Percentiles rank a stretch among this genome's conserved stretches.
phyloP scores from a whole-genome alignment of 2,113 vertebrate genomes.

The Dunckerocampus dactyliophorus region DNA sequence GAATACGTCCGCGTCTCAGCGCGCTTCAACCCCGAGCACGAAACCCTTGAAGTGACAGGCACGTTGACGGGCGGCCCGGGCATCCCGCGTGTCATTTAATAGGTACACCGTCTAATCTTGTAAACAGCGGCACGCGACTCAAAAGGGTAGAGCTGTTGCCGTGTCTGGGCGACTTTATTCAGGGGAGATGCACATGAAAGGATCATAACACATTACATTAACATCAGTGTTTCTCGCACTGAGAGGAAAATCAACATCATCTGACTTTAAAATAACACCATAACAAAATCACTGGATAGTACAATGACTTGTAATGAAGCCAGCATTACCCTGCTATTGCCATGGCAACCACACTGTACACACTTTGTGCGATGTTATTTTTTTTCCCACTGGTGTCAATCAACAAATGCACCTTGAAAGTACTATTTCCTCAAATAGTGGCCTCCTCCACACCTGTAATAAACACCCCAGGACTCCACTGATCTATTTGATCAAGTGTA shows the following conservation, averaged over 20 bases:
- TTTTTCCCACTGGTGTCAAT: not conserved
- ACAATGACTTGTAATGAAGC: not conserved
- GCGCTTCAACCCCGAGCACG: not conserved
- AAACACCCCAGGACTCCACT: not conserved
- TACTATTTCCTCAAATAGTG: not conserved
- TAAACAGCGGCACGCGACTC: constrained; percentile 8
- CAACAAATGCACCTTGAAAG: not conserved
- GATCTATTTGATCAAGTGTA: too few species aligned
- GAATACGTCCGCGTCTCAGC: not conserved
- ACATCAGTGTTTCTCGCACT: not conserved
- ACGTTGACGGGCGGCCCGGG: constrained; percentile 8
- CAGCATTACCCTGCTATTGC: not conserved
- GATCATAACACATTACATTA: not conserved
- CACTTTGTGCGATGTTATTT: not conserved
- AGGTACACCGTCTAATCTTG: constrained; percentile 4
- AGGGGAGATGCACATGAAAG: not conserved
- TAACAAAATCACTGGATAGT: not conserved
- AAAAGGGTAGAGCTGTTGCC: not conserved
- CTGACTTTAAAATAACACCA: constrained; percentile 5
- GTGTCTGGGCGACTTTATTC: constrained; percentile 2
- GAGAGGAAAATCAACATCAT: not conserved
- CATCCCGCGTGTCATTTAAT: constrained; percentile 11
- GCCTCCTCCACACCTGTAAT: not conserved
- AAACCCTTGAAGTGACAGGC: constrained; percentile 19
- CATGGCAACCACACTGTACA: not conserved